A percentile compares a stretch with the other conserved stretches of the same genome.
Conservation (phyloP, 2,888 invertebrate species). For the Andrena minutula region DNA sequence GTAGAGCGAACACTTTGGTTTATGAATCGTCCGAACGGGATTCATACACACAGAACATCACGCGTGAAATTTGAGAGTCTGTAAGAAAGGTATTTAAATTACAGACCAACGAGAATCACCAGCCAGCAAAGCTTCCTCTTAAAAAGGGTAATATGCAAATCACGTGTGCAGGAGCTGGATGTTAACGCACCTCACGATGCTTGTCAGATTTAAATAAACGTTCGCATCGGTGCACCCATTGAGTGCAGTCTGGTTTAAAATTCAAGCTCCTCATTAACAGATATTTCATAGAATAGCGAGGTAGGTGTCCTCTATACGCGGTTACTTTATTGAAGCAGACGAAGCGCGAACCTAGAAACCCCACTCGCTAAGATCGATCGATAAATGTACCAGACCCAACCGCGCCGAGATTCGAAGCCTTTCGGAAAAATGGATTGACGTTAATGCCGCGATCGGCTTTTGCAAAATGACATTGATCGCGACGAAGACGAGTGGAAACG, state of each 20-base stretch:
- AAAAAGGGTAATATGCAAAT: slow-evolving; percentile 46
- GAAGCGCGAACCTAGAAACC: not conserved
- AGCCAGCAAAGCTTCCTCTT: slow-evolving; percentile 5
- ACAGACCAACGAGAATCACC: too few relatives aligned
- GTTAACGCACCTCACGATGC: slow-evolving; percentile 23
- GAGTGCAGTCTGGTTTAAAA: slow-evolving; percentile 32
- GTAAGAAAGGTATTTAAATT: slow-evolving; percentile 31
- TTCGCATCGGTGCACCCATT: slow-evolving; percentile 25
- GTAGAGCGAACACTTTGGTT: too few relatives aligned
- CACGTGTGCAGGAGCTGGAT: slow-evolving; percentile 11
- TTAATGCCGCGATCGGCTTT: slow-evolving; percentile 17
- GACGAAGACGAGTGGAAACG: slow-evolving; percentile 26
- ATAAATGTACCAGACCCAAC: not conserved
- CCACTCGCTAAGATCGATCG: not conserved
- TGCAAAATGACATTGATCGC: slow-evolving; percentile 21
- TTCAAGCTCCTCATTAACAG: slow-evolving; percentile 40
- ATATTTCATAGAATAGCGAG: not conserved
- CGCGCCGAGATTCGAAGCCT: slow-evolving; percentile 5
- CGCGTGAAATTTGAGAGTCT: slow-evolving; percentile 24
- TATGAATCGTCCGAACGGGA: too few relatives aligned
- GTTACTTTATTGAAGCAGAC: not conserved
- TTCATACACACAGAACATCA: not conserved
- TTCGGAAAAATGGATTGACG: slow-evolving; percentile 17
- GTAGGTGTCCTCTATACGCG: not conserved
- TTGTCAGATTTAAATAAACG: slow-evolving; percentile 36